These are phyloP conservation scores for Galeopsomyia nigrocyanea DNA, from an alignment of 2,888 invertebrate species.

Conservation along the genomic window DNA sequence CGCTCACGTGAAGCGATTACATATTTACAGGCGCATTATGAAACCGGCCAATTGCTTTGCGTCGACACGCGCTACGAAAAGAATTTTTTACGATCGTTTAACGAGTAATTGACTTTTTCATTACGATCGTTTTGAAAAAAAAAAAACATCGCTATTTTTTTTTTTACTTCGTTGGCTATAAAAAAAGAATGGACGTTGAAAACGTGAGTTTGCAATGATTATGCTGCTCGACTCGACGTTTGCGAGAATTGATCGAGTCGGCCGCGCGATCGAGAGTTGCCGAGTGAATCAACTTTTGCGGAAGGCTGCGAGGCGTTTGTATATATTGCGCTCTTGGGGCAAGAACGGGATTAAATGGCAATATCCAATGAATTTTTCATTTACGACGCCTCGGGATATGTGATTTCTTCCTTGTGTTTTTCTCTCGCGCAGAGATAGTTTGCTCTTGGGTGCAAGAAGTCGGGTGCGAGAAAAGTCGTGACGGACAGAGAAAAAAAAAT, in stretches of 20 bases:
- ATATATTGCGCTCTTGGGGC: conserved; percentile 13
- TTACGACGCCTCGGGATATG: neutral
- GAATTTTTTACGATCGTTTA: no score
- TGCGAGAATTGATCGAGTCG: neutral
- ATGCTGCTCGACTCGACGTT: no score
- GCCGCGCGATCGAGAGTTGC: neutral
- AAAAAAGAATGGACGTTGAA: no score
- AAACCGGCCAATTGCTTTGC: no score
- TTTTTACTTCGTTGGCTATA: no score
- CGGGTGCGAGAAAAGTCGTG: no score
- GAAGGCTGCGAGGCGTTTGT: neutral
- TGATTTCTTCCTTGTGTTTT: conserved; percentile 8
- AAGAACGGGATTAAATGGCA: conserved; percentile 7
- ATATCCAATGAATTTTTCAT: conserved; percentile 29
- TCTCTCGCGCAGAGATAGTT: no score
- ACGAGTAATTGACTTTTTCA: conserved; percentile 1
- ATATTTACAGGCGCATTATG: neutral
- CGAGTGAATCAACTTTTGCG: conserved; percentile 15
- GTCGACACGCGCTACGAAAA: no score
- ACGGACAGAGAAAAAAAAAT: no score
- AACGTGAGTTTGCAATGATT: no score
- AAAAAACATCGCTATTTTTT: no score
- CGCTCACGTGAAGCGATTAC: neutral
- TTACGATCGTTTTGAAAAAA: neutral
- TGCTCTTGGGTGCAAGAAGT: no score